Percentiles rank a stretch among this genome's conserved stretches.
These are phyloP conservation scores for Caenorhabditis sinica DNA, from an alignment of 2,888 invertebrate genomes.

Conservation along the genomic window DNA sequence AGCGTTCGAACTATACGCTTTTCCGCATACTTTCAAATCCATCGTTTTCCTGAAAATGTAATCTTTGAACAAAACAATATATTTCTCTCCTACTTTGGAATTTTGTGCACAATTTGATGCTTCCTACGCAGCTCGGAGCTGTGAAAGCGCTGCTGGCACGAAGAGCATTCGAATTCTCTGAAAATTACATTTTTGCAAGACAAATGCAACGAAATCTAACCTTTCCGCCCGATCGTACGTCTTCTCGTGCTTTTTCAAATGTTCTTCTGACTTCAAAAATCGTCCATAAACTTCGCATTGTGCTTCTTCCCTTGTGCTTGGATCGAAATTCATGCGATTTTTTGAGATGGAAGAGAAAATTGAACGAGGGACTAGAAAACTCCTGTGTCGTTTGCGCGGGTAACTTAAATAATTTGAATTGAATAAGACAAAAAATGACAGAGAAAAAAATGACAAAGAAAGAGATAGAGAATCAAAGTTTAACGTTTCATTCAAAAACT, in stretches of 20 bases:
- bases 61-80: neutral
- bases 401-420: too few relatives aligned
- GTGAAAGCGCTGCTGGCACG: constrained; percentile 54
- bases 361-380: neutral
- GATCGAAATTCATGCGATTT: constrained; percentile 4
- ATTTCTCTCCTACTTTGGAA: constrained; percentile 45
- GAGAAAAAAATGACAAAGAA: too few relatives aligned
- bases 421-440: too few relatives aligned
- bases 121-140: constrained; percentile 53
- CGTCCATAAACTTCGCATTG: constrained; percentile 68
- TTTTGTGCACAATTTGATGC: constrained; percentile 59
- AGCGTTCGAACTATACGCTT: constrained; percentile 58
- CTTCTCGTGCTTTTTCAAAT: constrained; percentile 54
- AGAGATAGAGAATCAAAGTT: too few relatives aligned
- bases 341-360: neutral
- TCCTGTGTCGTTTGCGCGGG: neutral
- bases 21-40: constrained; percentile 56
- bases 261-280: constrained; percentile 34
- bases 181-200: constrained; percentile 7
- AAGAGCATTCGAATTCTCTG: constrained; percentile 49
- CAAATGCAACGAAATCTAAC: constrained; percentile 13
- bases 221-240: constrained; percentile 50
- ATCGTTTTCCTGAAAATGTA: constrained; percentile 58
- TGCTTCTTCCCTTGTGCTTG: constrained; percentile 10
- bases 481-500: too few relatives aligned